Evolutionary conservation across 2,888 invertebrate species (phyloP).

Genomic region (Caenorhabditis sp.): DNA sequence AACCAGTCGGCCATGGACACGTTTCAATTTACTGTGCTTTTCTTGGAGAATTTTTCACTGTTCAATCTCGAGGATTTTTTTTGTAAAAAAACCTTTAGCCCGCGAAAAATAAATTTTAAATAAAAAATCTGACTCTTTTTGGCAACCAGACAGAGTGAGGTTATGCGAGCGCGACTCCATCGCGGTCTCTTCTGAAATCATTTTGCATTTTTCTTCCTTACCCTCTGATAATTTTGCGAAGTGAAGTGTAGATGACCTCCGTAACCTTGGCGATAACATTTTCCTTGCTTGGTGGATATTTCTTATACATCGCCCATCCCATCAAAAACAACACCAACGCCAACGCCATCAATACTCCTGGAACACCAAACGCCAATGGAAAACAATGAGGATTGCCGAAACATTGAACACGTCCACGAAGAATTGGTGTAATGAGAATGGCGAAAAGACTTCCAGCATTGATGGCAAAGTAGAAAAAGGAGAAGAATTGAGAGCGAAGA

Average conservation of each 20-base stretch:
- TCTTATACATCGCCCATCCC: conserved; percentile 64
- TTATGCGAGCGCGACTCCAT: no score
- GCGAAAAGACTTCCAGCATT: conserved; percentile 79
- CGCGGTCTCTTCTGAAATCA: no score
- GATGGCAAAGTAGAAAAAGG: conserved; percentile 91
- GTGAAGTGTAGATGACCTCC: conserved; percentile 31
- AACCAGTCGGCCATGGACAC: no score
- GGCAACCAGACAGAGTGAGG: no score
- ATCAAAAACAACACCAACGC: conserved; percentile 66
- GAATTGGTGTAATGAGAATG: conserved; percentile 67
- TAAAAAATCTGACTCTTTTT: no score
- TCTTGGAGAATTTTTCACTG: no score
- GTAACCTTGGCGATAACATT: conserved; percentile 60
- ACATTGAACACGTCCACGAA: conserved; percentile 66
- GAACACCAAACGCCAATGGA: conserved; percentile 70
- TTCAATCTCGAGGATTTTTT: no score
- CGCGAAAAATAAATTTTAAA: no score
- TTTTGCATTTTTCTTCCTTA: background rate
- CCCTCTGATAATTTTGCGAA: conserved; percentile 33
- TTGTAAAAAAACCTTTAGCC: no score
- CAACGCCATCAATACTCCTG: conserved; percentile 66
- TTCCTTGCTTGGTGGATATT: conserved; percentile 52
- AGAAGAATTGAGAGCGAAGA: conserved; percentile 86
- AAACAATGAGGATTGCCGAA: conserved; percentile 69
- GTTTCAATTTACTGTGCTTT: no score